These are phyloP conservation scores for Tragelaphus imberbis DNA, from an alignment of 2,113 vertebrate genomes.

Conservation along the genomic window DNA sequence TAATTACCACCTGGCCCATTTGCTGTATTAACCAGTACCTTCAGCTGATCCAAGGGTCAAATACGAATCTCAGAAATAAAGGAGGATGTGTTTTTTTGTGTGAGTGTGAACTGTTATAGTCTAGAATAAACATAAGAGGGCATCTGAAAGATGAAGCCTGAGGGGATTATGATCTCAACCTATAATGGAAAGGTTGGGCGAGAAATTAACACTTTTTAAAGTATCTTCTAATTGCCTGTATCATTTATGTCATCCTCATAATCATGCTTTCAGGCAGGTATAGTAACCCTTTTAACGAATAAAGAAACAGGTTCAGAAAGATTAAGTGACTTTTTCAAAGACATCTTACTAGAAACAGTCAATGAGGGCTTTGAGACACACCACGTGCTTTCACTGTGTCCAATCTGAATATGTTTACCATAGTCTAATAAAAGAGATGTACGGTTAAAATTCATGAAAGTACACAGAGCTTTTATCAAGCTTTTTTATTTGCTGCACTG, in stretches of 20 bases:
- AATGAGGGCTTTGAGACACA: neutral
- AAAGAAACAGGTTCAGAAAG: neutral
- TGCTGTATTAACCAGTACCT: neutral
- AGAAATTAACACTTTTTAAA: neutral
- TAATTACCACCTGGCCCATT: slow-evolving; percentile 7
- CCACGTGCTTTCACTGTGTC: neutral
- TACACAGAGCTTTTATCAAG: neutral
- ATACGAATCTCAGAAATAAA: neutral
- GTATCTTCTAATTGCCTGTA: neutral
- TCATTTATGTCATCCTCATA: neutral
- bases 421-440: neutral
- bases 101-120: neutral
- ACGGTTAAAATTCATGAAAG: neutral
- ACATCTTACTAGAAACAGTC: neutral
- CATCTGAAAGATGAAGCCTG: neutral
- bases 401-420: neutral
- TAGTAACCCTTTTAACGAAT: neutral
- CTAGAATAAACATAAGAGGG: neutral
- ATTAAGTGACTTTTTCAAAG: neutral
- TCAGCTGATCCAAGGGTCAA: neutral
- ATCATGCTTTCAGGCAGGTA: neutral
- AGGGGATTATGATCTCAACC: neutral
- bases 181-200: neutral
- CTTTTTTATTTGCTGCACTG: neutral
- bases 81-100: neutral